Evolutionary conservation across 2,113 vertebrate genomes (phyloP), one percentile per base, ranked within the genome.

Genomic region (Microcebus lehilahytsara): DNA sequence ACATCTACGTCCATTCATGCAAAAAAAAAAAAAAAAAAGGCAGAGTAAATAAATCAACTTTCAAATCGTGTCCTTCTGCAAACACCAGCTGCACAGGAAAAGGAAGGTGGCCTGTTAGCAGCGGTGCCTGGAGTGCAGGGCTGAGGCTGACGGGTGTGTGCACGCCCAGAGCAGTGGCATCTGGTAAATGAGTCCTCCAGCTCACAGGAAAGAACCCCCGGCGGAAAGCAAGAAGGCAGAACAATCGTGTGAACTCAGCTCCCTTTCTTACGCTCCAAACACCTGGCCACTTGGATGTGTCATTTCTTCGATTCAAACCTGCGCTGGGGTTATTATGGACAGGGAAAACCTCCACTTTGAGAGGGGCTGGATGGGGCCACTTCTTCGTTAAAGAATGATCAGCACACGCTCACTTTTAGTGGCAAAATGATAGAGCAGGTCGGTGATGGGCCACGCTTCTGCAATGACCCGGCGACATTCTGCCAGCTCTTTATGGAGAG

Each of bases 21-120:
- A 51, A 53, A 53, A 53, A 53, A 56, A 56, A 56, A 53, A 53
- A 56, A 56, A 22, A 20, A 58, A 62, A 96, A 72, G 95, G 75
- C 95, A 98, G 97, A 96, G 98, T 98, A 98, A 99, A 98, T 98
- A 98, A 99, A 99, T 98, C 98, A 98, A 96, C 98, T 98, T 98
- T 98, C 98, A 98, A 98, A 98, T 98, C 96, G 96, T 98, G 97
- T 98, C 96, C 98, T 97, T 98, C 97, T 96, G 98, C 98, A 99
- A 99, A 99, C 99, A 99, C 91, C 99, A 99, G 99, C 99, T 99
- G 99, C 98, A 98, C 99, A 99, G 99, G 99, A 99, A 99, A 98
- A 98, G 99, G 99, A 99, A 99, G 98, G 98, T 98, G 97, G 98
- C 97, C 98, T 98, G 98, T 98, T 98, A 98, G 98, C 98, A 95